Evolutionary conservation across 2,888 invertebrate genomes (phyloP), one percentile per base, ranked within the genome.

Genomic region (Argyresthia goedartella): DNA sequence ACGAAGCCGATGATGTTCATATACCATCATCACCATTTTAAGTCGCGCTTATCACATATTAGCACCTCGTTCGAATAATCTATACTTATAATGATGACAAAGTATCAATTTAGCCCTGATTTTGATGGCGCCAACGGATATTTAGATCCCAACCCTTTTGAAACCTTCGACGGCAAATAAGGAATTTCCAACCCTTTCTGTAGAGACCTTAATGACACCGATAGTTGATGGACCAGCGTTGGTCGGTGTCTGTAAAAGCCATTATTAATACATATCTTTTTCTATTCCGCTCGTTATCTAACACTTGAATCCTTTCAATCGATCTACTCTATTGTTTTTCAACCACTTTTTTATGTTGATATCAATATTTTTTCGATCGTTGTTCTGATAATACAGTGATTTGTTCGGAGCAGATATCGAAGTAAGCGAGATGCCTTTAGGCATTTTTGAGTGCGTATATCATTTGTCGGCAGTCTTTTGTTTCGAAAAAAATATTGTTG

Each of bases 301-400:
- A 71, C 73, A 59, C 67, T 59, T 62, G 79, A 78, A 85, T 82
- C 85, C 86, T 82, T 84, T 84, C 82, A 76, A 82, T 81, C 80
- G 76, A 73, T 79, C 79, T 75, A 70, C 75, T 75, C 82, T 79
- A 84, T 86, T 86, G 86, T 86, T 86, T 86, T 84, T 86, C 73
- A 71, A 67, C 65, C 75, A 71, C 75, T 84, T 82, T 25, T 84
- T 86, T 85, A 71, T 81, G 68, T 76, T 76, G 82, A 81, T 84
- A 84, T 81, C 81, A 79, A 81, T 81, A 79, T 81, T 85, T 86
- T 36, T 85, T 85, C 77, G 85, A 85, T 85, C 70, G 71, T 67
- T 69, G 73, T 69, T 70, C 65, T 74, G 85, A 85, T 85, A 85
- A 84, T 81, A 72, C 71, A 72, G 81, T 84, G 84, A 85, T 85